These are phyloP conservation scores for Paraplagusia blochii DNA, from an alignment of 2,113 vertebrate species.

Conservation along the genomic window DNA sequence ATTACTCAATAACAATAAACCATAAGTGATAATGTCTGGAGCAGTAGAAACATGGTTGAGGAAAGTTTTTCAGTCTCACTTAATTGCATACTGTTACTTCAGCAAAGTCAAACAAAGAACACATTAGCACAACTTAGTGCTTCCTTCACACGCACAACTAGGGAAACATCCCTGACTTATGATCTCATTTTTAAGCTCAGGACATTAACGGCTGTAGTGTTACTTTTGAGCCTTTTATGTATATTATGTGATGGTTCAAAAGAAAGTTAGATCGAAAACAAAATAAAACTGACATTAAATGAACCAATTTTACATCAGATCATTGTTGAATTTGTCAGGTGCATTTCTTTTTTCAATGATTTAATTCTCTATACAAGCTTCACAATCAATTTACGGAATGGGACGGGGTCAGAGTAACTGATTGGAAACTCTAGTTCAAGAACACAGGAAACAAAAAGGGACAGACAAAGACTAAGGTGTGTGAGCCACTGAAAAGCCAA, in stretches of 20 bases:
- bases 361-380: background rate
- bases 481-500: background rate
- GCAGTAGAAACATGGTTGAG: background rate
- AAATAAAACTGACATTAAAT: background rate
- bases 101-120: slow-evolving; percentile 1
- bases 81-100: background rate
- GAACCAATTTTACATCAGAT: background rate
- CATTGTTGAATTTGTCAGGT: background rate
- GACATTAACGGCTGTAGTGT: slow-evolving; percentile 9
- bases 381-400: background rate
- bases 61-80: slow-evolving; percentile 9
- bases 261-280: background rate
- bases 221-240: background rate
- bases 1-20: no score
- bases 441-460: background rate
- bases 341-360: background rate
- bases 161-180: slow-evolving; percentile 32
- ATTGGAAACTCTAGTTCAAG: slow-evolving; percentile 53
- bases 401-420: background rate
- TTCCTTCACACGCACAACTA: slow-evolving; percentile 4
- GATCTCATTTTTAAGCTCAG: slow-evolving; percentile 29
- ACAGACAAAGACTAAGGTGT: slow-evolving; percentile 33
- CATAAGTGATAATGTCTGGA: background rate
- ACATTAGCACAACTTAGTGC: background rate
- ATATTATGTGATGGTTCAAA: no score